phyloP scores from a whole-genome alignment of 2,797 vertebrate species.

The Pseudomugil tenellus region DNA sequence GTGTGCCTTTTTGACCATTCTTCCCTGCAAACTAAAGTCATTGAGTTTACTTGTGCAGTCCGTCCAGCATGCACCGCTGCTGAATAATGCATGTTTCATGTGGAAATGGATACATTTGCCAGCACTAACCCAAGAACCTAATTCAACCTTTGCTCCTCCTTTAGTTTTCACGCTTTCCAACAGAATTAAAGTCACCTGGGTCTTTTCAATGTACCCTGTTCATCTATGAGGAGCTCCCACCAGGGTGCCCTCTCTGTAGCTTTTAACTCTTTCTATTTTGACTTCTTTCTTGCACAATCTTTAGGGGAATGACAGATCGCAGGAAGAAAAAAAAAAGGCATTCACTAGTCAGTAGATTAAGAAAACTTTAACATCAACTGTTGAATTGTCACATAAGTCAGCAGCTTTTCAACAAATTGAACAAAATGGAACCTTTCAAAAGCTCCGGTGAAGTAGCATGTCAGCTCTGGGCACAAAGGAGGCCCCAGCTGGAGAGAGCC shows the following conservation, averaged over 20 bases:
- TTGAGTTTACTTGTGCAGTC: slow-evolving; percentile 31
- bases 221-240: slow-evolving; percentile 57
- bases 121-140: slow-evolving; percentile 48
- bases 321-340: slow-evolving; percentile 55
- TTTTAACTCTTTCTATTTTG: slow-evolving; percentile 42
- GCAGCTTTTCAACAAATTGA: slow-evolving; percentile 87
- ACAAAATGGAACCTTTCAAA: slow-evolving; percentile 85
- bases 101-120: slow-evolving; percentile 55
- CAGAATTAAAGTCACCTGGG: slow-evolving; percentile 55
- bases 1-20: slow-evolving; percentile 1
- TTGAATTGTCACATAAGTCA: slow-evolving; percentile 86
- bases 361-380: slow-evolving; percentile 82
- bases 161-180: slow-evolving; percentile 52
- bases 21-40: slow-evolving; percentile 40
- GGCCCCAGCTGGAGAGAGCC: slow-evolving; percentile 77
- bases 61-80: slow-evolving; percentile 41
- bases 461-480: slow-evolving; percentile 81
- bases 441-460: slow-evolving; percentile 76
- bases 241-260: slow-evolving; percentile 59
- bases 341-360: slow-evolving; percentile 78
- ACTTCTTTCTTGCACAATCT: slow-evolving; percentile 49
- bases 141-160: slow-evolving; percentile 39
- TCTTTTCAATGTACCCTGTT: slow-evolving; percentile 56
- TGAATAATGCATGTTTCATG: slow-evolving; percentile 70
- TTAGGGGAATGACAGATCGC: slow-evolving; percentile 74